Evolutionary conservation across 2,113 vertebrate species (phyloP).

Genomic region (Limnothrissa miodon): DNA sequence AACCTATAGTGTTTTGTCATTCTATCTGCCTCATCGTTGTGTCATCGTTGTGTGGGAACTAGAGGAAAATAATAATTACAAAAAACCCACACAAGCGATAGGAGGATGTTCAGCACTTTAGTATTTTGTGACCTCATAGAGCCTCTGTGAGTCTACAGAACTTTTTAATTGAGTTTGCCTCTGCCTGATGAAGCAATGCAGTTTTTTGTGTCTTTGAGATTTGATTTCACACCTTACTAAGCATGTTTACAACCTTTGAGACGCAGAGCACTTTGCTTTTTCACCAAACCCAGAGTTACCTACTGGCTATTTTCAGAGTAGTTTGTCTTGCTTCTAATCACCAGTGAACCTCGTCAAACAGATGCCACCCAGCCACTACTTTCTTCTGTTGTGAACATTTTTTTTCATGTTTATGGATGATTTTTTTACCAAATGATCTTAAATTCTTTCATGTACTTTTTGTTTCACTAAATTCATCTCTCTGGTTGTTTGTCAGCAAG

Average conservation of each 20-base stretch:
- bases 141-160: not conserved
- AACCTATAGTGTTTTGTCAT: not conserved
- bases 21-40: not conserved
- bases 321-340: not conserved
- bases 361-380: too few relatives aligned
- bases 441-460: too few relatives aligned
- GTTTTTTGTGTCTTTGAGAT: not conserved
- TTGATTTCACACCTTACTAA: not conserved
- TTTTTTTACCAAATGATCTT: too few relatives aligned
- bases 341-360: too few relatives aligned
- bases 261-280: not conserved
- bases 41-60: too few relatives aligned
- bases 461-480: too few relatives aligned
- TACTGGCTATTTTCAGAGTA: not conserved
- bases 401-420: too few relatives aligned
- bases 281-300: not conserved
- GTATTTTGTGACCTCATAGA: not conserved
- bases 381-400: too few relatives aligned
- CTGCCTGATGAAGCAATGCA: not conserved
- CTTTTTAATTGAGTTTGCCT: conserved; percentile 1
- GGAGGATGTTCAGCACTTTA: not conserved
- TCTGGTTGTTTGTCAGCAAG: too few relatives aligned
- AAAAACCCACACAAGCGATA: too few relatives aligned
- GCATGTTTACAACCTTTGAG: not conserved
- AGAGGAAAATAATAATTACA: too few relatives aligned